These are phyloP conservation scores for Pipistrellus nathusii DNA, from an alignment of 2,797 vertebrate species.

Conservation along the genomic window DNA sequence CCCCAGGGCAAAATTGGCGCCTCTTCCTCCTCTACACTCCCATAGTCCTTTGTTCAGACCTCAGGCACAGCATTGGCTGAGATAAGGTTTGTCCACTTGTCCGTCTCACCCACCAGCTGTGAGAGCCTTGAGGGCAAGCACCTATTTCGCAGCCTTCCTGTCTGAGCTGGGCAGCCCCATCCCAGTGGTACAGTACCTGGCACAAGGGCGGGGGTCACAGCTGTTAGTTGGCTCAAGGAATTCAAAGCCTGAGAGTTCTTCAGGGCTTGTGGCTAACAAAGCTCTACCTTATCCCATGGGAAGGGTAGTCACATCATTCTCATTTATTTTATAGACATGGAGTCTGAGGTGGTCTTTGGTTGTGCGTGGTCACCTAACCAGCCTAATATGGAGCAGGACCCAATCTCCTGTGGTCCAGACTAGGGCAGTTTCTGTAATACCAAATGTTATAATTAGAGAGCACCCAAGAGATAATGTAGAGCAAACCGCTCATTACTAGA, in stretches of 20 bases:
- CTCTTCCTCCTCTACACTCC: neutral
- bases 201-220: neutral
- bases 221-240: neutral
- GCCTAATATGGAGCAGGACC: neutral
- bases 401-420: neutral
- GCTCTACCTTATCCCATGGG: neutral
- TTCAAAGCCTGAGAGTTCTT: neutral
- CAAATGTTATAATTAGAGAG: slow-evolving; percentile 60
- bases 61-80: neutral
- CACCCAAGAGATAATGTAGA: slow-evolving; percentile 43
- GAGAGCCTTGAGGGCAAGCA: neutral
- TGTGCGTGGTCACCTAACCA: neutral
- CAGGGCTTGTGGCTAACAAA: neutral
- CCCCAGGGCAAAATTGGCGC: neutral
- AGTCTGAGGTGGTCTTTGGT: neutral
- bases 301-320: neutral
- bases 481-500: slow-evolving; percentile 54
- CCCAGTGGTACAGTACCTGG: fast-evolving
- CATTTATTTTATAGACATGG: neutral
- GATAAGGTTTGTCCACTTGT: neutral
- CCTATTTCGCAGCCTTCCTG: neutral
- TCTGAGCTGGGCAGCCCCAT: neutral
- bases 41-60: fast-evolving
- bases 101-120: neutral
- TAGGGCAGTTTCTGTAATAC: slow-evolving; percentile 53